A percentile compares a stretch with the other conserved stretches of the same genome.
phyloP scores from a whole-genome alignment of 2,113 vertebrate species.

The Cyprinus carpio region DNA sequence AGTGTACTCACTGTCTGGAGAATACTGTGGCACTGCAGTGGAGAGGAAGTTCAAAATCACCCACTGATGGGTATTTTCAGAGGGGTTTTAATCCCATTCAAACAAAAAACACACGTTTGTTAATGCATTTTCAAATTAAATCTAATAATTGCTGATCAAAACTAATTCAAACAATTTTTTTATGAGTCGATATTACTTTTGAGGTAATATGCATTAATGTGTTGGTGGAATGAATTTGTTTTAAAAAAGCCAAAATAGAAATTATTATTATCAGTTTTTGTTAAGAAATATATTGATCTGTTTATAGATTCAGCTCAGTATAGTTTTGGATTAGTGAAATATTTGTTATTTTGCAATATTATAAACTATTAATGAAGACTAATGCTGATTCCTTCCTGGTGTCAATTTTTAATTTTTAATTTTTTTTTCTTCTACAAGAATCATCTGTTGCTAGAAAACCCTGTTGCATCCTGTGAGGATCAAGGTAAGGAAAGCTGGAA shows the following conservation, averaged over 20 bases:
- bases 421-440: constrained; percentile 86
- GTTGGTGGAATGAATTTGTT: too few species aligned
- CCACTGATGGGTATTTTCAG: constrained; percentile 64
- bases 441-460: constrained; percentile 78
- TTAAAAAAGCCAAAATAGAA: not conserved
- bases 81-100: not conserved
- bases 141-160: not conserved
- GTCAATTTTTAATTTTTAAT: too few species aligned
- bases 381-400: too few species aligned
- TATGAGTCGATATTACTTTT: not conserved
- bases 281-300: not conserved
- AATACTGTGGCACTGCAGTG: constrained; percentile 88
- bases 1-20: constrained; percentile 80
- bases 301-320: not conserved
- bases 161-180: not conserved
- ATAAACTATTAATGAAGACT: not conserved
- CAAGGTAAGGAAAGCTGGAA: constrained; percentile 78
- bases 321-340: not conserved
- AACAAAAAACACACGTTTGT: not conserved
- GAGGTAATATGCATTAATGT: not conserved
- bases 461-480: constrained; percentile 81
- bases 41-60: constrained; percentile 60
- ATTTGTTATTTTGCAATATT: not conserved
- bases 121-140: not conserved
- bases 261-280: not conserved